Conservation (phyloP, 2,113 vertebrate genomes). For the Megaceryle torquata region DNA sequence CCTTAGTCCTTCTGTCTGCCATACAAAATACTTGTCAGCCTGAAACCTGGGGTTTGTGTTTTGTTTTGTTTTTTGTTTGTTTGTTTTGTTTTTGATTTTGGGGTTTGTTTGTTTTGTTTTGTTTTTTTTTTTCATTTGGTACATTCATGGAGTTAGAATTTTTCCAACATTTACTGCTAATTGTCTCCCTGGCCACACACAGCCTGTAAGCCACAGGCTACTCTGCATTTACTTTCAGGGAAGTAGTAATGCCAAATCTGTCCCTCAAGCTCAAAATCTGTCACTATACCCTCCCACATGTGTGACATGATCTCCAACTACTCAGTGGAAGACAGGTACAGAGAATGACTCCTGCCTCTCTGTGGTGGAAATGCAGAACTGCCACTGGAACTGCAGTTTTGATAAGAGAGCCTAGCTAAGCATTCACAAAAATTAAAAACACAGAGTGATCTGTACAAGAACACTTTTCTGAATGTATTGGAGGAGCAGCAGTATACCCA, state of each 20-base stretch:
- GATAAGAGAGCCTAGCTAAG: neutral
- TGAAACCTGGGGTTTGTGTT: neutral
- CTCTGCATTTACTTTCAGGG: neutral
- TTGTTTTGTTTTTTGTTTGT: too few relatives aligned
- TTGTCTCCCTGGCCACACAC: neutral
- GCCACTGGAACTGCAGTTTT: neutral
- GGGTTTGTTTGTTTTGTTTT: too few relatives aligned
- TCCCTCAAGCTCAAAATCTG: neutral
- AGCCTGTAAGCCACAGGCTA: neutral
- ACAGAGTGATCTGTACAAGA: neutral
- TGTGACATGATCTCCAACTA: neutral
- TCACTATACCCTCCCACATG: rapidly evolving
- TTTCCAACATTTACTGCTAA: neutral
- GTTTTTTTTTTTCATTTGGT: neutral
- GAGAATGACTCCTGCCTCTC: neutral
- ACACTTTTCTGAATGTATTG: neutral
- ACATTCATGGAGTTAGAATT: neutral
- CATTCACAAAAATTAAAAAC: neutral
- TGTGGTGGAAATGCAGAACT: neutral
- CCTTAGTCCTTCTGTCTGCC: neutral
- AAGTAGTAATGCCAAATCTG: neutral
- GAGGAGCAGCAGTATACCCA: neutral
- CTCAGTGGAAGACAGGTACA: neutral
- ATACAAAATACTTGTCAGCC: neutral
- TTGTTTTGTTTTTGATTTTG: too few relatives aligned